A percentile compares a stretch with the other conserved stretches of the same genome.
Evolutionary conservation across 2,888 invertebrate genomes (phyloP).

Genomic region (Junonia oenone): DNA sequence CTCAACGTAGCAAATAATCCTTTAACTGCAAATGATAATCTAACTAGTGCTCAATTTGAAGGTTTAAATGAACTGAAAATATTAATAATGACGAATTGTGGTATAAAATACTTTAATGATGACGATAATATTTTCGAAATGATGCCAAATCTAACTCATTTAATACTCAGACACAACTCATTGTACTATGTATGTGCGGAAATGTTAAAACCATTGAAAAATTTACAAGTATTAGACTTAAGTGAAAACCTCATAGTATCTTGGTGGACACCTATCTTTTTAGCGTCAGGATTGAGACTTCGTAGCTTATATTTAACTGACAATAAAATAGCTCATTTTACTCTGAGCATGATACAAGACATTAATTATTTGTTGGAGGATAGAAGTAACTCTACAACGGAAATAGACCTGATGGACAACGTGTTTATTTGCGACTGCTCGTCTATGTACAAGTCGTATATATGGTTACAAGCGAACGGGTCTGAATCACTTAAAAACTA

Average conservation of each 20-base stretch:
- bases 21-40: constrained; percentile 58
- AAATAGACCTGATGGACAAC: constrained; percentile 73
- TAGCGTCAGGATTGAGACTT: constrained; percentile 60
- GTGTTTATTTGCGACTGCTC: constrained; percentile 77
- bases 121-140: constrained; percentile 72
- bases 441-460: constrained; percentile 60
- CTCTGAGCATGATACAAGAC: constrained; percentile 78
- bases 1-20: constrained; percentile 78
- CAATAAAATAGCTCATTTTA: constrained; percentile 78
- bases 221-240: constrained; percentile 67
- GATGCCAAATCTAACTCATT: constrained; percentile 68
- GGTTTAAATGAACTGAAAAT: constrained; percentile 71
- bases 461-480: constrained; percentile 62
- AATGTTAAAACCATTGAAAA: constrained; percentile 60
- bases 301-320: constrained; percentile 58
- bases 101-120: constrained; percentile 59
- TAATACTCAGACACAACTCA: constrained; percentile 72
- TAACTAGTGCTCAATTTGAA: constrained; percentile 60
- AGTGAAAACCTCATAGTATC: constrained; percentile 71
- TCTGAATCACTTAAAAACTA: constrained; percentile 48
- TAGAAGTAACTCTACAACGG: constrained; percentile 39
- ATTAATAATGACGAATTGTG: constrained; percentile 71
- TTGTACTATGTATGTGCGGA: constrained; percentile 60
- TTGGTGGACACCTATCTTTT: constrained; percentile 76
- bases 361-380: constrained; percentile 63